Conservation (phyloP, 2,113 vertebrate genomes). For the Varanus salvator region DNA sequence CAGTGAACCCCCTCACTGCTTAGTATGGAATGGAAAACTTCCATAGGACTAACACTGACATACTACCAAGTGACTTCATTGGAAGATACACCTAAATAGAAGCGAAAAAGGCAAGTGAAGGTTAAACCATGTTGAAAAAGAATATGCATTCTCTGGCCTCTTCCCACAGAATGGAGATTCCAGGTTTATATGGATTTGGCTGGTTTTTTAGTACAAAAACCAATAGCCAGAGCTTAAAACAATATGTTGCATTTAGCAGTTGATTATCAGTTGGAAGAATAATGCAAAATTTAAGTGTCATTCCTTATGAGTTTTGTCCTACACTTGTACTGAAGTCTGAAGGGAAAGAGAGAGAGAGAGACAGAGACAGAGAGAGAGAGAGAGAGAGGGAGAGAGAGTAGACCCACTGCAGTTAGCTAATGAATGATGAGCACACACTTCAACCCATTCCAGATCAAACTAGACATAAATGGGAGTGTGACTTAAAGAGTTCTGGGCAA, state of each 20-base stretch:
- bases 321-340: constrained; percentile 18
- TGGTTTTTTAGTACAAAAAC: constrained; percentile 46
- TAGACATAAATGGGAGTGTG: too few species aligned
- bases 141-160: constrained; percentile 21
- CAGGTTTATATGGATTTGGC: constrained; percentile 16
- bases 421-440: background rate
- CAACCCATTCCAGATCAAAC: background rate
- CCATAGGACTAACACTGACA: background rate
- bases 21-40: background rate
- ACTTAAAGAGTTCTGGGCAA: background rate
- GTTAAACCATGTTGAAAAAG: background rate
- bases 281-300: constrained; percentile 47
- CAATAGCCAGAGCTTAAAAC: constrained; percentile 32
- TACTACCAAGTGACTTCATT: background rate
- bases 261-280: constrained; percentile 17
- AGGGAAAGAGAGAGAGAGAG: constrained; percentile 31
- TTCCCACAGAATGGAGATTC: background rate
- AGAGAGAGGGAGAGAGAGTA: constrained; percentile 31
- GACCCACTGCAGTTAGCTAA: background rate
- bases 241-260: constrained; percentile 33
- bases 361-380: constrained; percentile 41
- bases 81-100: background rate
- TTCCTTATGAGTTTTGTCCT: constrained; percentile 55
- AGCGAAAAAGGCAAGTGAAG: background rate
- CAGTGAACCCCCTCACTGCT: constrained; percentile 29